These are phyloP conservation scores for Frieseomelitta varia DNA, from an alignment of 1,140 invertebrate species.

Conservation along the genomic window DNA sequence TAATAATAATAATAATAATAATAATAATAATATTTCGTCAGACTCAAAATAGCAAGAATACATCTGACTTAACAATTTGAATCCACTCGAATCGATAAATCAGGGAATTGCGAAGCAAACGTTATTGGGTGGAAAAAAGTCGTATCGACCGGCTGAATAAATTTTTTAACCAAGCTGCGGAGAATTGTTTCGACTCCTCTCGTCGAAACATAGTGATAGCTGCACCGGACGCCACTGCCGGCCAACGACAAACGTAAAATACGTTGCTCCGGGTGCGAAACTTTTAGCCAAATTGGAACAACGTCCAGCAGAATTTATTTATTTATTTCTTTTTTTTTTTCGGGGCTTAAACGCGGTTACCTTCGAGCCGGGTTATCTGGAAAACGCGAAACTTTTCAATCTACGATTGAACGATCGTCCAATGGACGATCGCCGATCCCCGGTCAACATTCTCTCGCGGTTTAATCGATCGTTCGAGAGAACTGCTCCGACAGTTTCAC, in stretches of 20 bases:
- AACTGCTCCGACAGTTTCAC: neutral
- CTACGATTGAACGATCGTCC: no score
- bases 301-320: slow-evolving; percentile 10
- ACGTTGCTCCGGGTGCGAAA: slow-evolving; percentile 31
- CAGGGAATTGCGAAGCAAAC: neutral
- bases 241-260: slow-evolving; percentile 39
- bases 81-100: neutral
- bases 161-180: neutral
- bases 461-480: neutral
- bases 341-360: neutral
- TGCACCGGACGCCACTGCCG: neutral
- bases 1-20: no score
- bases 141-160: slow-evolving; percentile 27
- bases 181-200: slow-evolving; percentile 15
- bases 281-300: slow-evolving; percentile 48
- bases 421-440: neutral
- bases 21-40: neutral
- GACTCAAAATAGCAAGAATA: neutral
- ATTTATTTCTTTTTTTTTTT: neutral
- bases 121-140: neutral
- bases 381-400: neutral
- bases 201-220: slow-evolving; percentile 7
- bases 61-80: neutral
- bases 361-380: no score
- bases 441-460: neutral